phyloP scores from a whole-genome alignment of 2,797 vertebrate genomes.

The Cirrhinus mrigala region DNA sequence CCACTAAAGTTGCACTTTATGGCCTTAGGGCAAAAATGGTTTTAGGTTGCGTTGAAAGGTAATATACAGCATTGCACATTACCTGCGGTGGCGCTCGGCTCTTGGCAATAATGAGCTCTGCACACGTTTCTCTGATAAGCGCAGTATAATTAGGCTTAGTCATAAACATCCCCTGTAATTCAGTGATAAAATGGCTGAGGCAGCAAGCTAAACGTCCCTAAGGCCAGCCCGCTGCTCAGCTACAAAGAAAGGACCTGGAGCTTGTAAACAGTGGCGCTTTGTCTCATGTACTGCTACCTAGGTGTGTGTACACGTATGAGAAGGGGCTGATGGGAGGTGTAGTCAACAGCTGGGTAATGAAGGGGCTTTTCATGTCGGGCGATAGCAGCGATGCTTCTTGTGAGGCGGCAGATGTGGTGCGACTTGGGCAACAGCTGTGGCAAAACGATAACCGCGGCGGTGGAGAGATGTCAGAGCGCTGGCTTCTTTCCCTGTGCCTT shows the following conservation, averaged over 20 bases:
- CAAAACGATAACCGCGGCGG: constrained; percentile 79
- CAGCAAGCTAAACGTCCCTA: not conserved
- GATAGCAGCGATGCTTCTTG: constrained; percentile 58
- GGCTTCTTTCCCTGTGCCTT: constrained; percentile 80
- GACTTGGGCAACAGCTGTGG: constrained; percentile 82
- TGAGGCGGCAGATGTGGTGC: constrained; percentile 81
- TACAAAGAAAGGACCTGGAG: constrained; percentile 36
- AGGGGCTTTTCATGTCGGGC: constrained; percentile 22
- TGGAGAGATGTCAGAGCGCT: constrained; percentile 80
- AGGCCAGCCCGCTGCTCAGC: constrained; percentile 3
- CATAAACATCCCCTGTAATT: constrained; percentile 82
- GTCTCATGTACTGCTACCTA: constrained; percentile 50
- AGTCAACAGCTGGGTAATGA: constrained; percentile 44
- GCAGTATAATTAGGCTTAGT: constrained; percentile 84
- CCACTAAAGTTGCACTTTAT: constrained; percentile 18
- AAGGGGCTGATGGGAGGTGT: constrained; percentile 57
- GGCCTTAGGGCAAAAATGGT: not conserved
- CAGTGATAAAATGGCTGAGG: constrained; percentile 77
- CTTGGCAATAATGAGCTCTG: constrained; percentile 83
- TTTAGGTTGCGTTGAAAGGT: constrained; percentile 21
- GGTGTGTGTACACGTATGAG: constrained; percentile 41
- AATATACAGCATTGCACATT: constrained; percentile 77
- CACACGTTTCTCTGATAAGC: constrained; percentile 78
- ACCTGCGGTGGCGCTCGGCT: constrained; percentile 77
- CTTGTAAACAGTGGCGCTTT: constrained; percentile 48